Conservation (phyloP, 2,113 vertebrate species). For the Cyrtonyx montezumae region DNA sequence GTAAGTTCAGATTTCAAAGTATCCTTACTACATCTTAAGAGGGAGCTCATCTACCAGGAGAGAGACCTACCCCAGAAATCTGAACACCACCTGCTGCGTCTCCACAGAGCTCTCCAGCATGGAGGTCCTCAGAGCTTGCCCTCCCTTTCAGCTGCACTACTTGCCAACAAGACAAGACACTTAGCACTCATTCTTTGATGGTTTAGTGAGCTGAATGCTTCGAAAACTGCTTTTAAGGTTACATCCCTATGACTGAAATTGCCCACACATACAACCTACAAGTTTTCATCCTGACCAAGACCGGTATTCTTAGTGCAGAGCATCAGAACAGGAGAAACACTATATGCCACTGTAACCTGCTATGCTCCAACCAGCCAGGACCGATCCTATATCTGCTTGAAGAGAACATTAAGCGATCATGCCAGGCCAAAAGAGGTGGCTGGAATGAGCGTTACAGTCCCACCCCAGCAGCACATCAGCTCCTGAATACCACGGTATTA, state of each 20-base stretch:
- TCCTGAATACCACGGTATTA: rapidly evolving
- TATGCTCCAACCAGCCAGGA: neutral
- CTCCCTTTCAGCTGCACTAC: neutral
- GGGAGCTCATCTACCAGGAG: conserved; percentile 11
- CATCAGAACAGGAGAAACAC: neutral
- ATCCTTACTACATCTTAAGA: neutral
- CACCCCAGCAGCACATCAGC: neutral
- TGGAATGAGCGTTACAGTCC: neutral
- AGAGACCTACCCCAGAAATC: conserved; percentile 10
- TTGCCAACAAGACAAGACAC: neutral
- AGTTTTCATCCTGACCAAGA: neutral
- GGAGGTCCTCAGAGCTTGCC: neutral
- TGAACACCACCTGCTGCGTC: neutral
- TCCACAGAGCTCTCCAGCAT: neutral
- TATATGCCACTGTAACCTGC: neutral
- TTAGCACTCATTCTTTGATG: neutral
- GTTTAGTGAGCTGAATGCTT: neutral
- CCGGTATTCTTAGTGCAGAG: neutral
- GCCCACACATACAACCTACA: rapidly evolving
- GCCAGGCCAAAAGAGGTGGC: too few relatives aligned
- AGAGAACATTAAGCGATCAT: too few relatives aligned
- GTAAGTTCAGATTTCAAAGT: conserved; percentile 13
- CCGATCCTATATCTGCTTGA: neutral
- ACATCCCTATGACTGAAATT: neutral
- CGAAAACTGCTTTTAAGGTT: neutral